Evolutionary conservation across 1,140 invertebrate species (phyloP), one percentile per base, ranked within the genome.

Genomic region (Drosophila neocordata): DNA sequence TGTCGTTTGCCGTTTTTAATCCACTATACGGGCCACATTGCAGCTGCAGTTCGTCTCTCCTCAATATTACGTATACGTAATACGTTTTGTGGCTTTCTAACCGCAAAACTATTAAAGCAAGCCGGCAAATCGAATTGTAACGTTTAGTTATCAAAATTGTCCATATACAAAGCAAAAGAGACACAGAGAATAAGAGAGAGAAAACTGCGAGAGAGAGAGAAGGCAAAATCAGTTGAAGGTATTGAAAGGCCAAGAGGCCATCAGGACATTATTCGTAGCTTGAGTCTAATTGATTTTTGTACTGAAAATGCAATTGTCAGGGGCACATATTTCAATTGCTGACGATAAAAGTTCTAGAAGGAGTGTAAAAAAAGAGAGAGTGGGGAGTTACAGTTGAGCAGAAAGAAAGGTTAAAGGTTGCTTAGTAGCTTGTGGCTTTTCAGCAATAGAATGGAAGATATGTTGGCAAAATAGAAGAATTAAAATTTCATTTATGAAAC

Each of bases 241-340:
- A 62, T 35, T 62, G 60, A 15, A 48, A 38, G 34, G 15, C 34
- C 60, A 44, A 51, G 44, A 15, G 13, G 27, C 35, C 44, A 52
- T 41, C 61, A 65, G 69, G 41, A 69, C 65, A 72, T 69, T 68
- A 61, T 72, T 73, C 57, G 61, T 15, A 9, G 59, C 74, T 67
- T 37, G 35, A 38, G 52, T 64, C 69, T 76, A 76, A 77, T 78
- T 75, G 74, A 75, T 78, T 76, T 79, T 77, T 79, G 77, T 55
- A 58, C 93, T 95, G 67, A 93, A 69, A 93, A 93, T 61, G 44
- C 70, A 77, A 65, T 79, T 65, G 73, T 78, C 74, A 73, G 57
- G 57, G 69, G 58, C 34, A 68, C 57, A 77, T 76, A 69, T 76
- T 35, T 73, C 61, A 73, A 62, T 77, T 79, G 58, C 38, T 65